phyloP scores from a whole-genome alignment of 2,113 vertebrate genomes.

The Pagrus major region DNA sequence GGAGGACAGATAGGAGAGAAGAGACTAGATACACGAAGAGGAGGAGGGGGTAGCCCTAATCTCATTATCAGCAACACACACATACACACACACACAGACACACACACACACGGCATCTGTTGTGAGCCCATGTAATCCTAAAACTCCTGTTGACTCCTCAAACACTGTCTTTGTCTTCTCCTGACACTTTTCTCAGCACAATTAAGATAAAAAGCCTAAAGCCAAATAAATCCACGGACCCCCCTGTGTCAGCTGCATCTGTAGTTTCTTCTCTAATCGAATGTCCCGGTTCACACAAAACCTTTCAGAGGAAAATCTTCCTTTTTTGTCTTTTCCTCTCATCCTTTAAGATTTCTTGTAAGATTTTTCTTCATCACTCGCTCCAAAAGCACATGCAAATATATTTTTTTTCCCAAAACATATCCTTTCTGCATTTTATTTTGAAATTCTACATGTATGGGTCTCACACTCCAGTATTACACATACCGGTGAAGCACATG shows the following conservation, averaged over 20 bases:
- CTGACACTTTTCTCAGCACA: conserved; percentile 52
- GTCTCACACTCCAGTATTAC: neutral
- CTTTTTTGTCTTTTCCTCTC: neutral
- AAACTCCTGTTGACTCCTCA: conserved; percentile 48
- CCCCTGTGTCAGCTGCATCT: neutral
- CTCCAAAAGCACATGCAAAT: no score
- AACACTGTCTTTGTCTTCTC: conserved; percentile 49
- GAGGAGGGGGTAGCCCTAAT: conserved; percentile 36
- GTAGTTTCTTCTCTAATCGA: neutral
- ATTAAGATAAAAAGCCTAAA: conserved; percentile 49
- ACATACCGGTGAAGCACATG: neutral
- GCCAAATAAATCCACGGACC: neutral
- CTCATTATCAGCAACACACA: conserved; percentile 55
- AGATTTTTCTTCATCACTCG: neutral
- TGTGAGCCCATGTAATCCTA: conserved; percentile 53
- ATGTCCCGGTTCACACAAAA: neutral
- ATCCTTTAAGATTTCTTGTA: neutral
- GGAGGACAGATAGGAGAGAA: neutral
- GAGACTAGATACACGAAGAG: neutral
- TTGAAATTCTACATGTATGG: neutral
- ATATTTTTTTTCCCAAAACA: neutral
- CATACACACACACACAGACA: conserved; percentile 41
- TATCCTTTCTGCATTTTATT: neutral
- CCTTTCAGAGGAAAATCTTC: neutral
- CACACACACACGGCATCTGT: conserved; percentile 37